These are phyloP conservation scores for Oreochromis grahami DNA, from an alignment of 2,797 vertebrate species.

Conservation along the genomic window DNA sequence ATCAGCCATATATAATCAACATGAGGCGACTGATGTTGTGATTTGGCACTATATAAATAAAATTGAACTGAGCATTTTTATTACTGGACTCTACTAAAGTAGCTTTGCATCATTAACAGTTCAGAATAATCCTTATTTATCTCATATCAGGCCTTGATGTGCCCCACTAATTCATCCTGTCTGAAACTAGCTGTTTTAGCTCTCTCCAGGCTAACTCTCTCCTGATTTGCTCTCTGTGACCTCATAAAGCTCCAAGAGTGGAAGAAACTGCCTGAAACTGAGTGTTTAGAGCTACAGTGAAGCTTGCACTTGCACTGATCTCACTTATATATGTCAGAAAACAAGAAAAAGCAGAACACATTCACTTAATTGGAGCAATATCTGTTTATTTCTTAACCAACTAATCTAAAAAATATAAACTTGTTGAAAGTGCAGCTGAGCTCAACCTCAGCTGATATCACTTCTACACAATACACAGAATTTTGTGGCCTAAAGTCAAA, in stretches of 20 bases:
- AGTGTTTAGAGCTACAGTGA: not conserved
- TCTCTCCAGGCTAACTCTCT: not conserved
- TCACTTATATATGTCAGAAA: not conserved
- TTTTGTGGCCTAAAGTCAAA: not conserved
- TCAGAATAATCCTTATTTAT: not conserved
- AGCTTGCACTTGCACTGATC: not conserved
- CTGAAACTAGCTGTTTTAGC: accelerated
- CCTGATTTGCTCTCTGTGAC: not conserved
- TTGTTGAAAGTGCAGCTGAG: not conserved
- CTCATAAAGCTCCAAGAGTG: not conserved
- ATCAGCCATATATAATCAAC: not conserved
- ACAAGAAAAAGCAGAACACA: not conserved
- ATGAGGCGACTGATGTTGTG: not conserved
- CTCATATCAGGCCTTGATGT: not conserved
- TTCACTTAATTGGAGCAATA: not conserved
- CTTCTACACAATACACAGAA: accelerated
- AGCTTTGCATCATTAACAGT: not conserved
- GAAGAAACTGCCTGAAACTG: accelerated
- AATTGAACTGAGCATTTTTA: not conserved
- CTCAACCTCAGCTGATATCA: not conserved
- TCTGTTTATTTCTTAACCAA: not conserved
- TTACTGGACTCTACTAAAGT: not conserved
- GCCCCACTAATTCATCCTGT: not conserved
- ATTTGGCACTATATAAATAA: not conserved
- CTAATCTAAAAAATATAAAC: not conserved